Base-by-base conservation (phyloP, 2,888 invertebrate species). In the Unio pictorum region DNA sequence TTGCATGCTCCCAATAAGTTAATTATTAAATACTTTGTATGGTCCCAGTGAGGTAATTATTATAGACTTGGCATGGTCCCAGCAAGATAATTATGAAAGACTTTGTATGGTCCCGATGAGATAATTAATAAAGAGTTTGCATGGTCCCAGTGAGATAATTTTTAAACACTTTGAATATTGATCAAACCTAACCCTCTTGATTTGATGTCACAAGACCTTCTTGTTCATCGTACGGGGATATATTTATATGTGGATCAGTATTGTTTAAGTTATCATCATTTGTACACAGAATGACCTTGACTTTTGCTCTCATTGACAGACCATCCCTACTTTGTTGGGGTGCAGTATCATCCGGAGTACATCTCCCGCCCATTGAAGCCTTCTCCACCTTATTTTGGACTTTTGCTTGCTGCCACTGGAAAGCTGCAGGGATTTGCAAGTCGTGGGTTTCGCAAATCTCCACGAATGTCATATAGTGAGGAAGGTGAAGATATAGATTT, bases 261-360 rank as follows among this genome's bases (percentile, higher is more conserved):
- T 15, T 17, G 18, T 23, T 11, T 23, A 23, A 17, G 1, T 59
- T 26, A 18, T 59, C 59, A 59, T 58, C 11, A 23, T 26, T 23
- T 59, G 8, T 26, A 59, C 5, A 23, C 23, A 15, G 59, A 18
- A 63, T 55, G 26, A 26, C 23, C 18, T 45, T 45, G 45, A 45
- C 15, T 0, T 67, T 56, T 64, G 28, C 64, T 54, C 65, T 55
- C 64, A 54, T 55, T 81, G 83, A 26, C 84, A 90, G 93, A 92
- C 66, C 99, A 99, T 91, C 95, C 95, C 0, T 99, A 95, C 90
- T 99, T 95, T 89, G 95, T 98, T 7, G 95, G 95, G 0, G 97
- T 97, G 2, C 99, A 99, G 91, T 99, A 95, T 91, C 99, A 99
- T 91, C 99, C 99, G 0, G 99, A 99, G 90, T 99, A 99, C 89